These are phyloP conservation scores for Dipodomys spectabilis DNA, from an alignment of 2,113 vertebrate genomes.

Conservation along the genomic window DNA sequence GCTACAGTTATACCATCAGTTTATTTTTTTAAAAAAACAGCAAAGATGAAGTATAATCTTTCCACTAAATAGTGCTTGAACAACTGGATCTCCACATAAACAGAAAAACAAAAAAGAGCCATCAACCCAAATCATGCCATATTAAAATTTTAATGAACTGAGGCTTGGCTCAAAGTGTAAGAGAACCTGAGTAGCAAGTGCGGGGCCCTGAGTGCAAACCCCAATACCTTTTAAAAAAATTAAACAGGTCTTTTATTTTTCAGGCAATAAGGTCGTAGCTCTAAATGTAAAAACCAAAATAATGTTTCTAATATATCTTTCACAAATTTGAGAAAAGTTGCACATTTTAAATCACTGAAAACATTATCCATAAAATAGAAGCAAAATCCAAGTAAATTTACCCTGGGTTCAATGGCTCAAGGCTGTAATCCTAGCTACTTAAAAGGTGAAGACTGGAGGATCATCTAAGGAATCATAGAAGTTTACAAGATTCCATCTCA, in stretches of 20 bases:
- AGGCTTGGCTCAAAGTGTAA: no score
- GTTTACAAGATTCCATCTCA: no score
- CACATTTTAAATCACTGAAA: not conserved
- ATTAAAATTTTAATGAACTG: not conserved
- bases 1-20: not conserved
- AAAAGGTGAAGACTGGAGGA: no score
- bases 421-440: not conserved
- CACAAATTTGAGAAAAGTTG: not conserved
- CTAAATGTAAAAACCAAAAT: not conserved
- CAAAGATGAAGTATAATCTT: not conserved
- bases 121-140: not conserved
- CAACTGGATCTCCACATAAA: not conserved
- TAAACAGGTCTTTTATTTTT: no score
- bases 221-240: no score
- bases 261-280: not conserved
- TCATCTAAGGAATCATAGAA: no score
- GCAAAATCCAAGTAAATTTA: not conserved
- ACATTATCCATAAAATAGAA: slow-evolving; percentile 21
- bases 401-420: not conserved
- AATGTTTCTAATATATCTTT: not conserved
- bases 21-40: not conserved
- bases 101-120: not conserved
- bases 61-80: not conserved
- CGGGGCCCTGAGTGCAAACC: no score
- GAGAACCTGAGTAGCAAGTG: no score